Conservation (phyloP, 2,888 invertebrate species). For the Nemoura dubitans region DNA sequence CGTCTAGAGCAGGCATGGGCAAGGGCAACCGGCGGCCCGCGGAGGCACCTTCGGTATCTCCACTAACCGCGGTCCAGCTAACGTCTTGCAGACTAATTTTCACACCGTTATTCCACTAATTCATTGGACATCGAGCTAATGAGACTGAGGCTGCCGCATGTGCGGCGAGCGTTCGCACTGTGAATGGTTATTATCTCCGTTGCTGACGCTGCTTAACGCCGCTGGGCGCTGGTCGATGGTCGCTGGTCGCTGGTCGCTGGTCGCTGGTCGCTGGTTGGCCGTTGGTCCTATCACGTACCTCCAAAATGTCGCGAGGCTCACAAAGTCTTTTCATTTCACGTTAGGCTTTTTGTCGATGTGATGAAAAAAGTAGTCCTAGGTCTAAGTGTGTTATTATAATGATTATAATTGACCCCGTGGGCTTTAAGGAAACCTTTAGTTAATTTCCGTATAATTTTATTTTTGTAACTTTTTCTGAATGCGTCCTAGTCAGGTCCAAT, state of each 20-base stretch:
- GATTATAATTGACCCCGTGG: conserved; percentile 35
- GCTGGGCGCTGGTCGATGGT: no score
- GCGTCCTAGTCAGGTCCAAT: background rate
- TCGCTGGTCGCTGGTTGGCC: background rate
- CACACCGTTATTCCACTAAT: background rate
- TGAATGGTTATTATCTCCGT: background rate
- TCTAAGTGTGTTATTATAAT: conserved; percentile 24
- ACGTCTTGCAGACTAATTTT: background rate
- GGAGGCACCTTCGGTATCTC: no score
- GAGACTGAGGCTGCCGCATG: background rate
- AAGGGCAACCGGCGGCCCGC: no score
- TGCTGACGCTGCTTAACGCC: no score
- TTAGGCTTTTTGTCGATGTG: conserved; percentile 33
- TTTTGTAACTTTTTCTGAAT: conserved; percentile 33
- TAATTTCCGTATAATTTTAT: conserved; percentile 31
- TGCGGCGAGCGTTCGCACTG: background rate
- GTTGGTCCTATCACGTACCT: background rate
- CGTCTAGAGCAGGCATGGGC: no score
- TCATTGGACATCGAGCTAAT: background rate
- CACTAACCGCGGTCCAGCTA: background rate
- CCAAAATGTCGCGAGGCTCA: conserved; percentile 30
- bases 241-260: background rate
- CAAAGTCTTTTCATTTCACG: conserved; percentile 34
- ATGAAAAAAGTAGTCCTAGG: conserved; percentile 36
- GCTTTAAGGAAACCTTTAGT: conserved; percentile 30